phyloP scores from a whole-genome alignment of 2,888 invertebrate genomes.

The Drosophila mettleri region DNA sequence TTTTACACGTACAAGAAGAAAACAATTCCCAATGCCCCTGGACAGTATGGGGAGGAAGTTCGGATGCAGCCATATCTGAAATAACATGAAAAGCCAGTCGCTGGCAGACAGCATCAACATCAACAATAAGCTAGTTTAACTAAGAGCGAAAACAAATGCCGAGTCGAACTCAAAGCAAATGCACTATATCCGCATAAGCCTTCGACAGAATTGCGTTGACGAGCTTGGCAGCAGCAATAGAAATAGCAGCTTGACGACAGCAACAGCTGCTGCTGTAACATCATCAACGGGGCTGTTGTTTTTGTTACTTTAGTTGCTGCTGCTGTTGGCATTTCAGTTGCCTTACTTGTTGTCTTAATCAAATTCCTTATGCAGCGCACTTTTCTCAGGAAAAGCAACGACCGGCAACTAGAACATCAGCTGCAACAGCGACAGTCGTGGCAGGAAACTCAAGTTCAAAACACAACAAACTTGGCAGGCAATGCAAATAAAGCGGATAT shows the following conservation, averaged over 20 bases:
- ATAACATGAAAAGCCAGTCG: constrained; percentile 42
- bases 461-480: constrained; percentile 78
- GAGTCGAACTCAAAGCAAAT: constrained; percentile 64
- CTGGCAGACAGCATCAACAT: constrained; percentile 54
- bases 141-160: constrained; percentile 72
- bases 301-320: constrained; percentile 12
- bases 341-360: constrained; percentile 73
- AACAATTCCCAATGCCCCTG: constrained; percentile 50
- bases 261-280: constrained; percentile 62
- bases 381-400: constrained; percentile 69
- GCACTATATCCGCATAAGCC: constrained; percentile 77
- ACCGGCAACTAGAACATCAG: constrained; percentile 50
- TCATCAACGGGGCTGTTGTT: constrained; percentile 53
- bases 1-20: constrained; percentile 41
- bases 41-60: constrained; percentile 40
- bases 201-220: constrained; percentile 69
- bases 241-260: constrained; percentile 20
- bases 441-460: constrained; percentile 77
- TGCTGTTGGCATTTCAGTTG: constrained; percentile 44
- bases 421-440: constrained; percentile 40
- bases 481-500: constrained; percentile 81
- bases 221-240: constrained; percentile 34
- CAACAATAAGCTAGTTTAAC: constrained; percentile 75
- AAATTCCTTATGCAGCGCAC: constrained; percentile 74
- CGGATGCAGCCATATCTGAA: constrained; percentile 28